Conservation (phyloP, 2,797 vertebrate species). For the Smutsia temminckii region DNA sequence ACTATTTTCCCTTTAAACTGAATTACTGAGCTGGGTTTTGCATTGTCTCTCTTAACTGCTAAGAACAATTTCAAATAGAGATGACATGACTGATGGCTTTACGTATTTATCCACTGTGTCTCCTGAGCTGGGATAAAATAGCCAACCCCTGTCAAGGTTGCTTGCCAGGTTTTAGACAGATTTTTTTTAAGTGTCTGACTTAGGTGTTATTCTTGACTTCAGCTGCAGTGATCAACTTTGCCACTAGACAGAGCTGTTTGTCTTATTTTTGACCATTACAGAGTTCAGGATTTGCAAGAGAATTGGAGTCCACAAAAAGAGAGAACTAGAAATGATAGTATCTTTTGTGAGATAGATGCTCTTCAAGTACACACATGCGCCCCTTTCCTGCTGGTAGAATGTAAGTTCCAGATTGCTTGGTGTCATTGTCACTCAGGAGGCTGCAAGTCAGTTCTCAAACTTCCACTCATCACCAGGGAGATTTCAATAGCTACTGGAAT, state of each 20-base stretch:
- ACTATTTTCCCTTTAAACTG: constrained; percentile 52
- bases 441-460: background rate
- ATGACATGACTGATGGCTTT: constrained; percentile 46
- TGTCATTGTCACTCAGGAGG: background rate
- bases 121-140: constrained; percentile 50
- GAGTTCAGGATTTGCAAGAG: background rate
- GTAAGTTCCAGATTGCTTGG: constrained; percentile 20
- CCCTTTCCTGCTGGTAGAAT: background rate
- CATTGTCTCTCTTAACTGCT: constrained; percentile 6
- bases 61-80: constrained; percentile 36
- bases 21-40: constrained; percentile 6
- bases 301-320: background rate
- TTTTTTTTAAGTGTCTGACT: constrained; percentile 62
- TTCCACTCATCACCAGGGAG: background rate
- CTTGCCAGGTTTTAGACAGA: constrained; percentile 70
- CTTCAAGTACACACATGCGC: background rate
- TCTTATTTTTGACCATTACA: constrained; percentile 75
- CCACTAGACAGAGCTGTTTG: constrained; percentile 86
- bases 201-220: constrained; percentile 17
- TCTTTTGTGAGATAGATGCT: background rate
- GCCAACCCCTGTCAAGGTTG: constrained; percentile 37
- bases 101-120: constrained; percentile 44
- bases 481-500: constrained; percentile 39
- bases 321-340: background rate
- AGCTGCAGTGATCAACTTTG: constrained; percentile 78